Conservation (phyloP, 1,140 invertebrate genomes). For the Orchestia grillus region DNA sequence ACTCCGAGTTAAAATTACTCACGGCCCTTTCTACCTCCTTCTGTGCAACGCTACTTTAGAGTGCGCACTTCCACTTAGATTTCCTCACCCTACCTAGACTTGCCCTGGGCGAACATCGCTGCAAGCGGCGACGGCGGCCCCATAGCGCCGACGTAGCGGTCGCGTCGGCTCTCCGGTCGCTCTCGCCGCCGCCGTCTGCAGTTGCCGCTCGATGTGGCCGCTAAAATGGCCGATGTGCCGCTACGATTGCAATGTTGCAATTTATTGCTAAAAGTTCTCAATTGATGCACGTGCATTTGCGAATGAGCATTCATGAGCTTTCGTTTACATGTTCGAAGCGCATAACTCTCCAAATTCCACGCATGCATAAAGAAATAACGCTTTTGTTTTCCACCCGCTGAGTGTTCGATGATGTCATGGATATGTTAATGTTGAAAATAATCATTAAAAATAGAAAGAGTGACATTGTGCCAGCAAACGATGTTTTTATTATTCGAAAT, state of each 20-base stretch:
- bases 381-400: neutral
- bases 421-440: neutral
- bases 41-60: neutral
- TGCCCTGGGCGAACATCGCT: neutral
- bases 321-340: neutral
- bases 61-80: neutral
- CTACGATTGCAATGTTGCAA: neutral
- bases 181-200: neutral
- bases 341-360: neutral
- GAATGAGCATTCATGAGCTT: neutral
- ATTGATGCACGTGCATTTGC: neutral
- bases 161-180: neutral
- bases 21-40: neutral
- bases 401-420: neutral
- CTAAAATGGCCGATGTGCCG: slow-evolving; percentile 32
- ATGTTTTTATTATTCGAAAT: neutral
- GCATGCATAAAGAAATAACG: neutral
- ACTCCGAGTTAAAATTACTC: no score
- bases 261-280: neutral
- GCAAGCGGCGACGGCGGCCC: neutral
- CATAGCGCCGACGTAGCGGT: neutral
- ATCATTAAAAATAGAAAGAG: neutral
- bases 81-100: neutral
- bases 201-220: neutral
- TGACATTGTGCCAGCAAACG: neutral